Evolutionary conservation across 2,888 invertebrate species (phyloP).

Genomic region (Artemia sinica): DNA sequence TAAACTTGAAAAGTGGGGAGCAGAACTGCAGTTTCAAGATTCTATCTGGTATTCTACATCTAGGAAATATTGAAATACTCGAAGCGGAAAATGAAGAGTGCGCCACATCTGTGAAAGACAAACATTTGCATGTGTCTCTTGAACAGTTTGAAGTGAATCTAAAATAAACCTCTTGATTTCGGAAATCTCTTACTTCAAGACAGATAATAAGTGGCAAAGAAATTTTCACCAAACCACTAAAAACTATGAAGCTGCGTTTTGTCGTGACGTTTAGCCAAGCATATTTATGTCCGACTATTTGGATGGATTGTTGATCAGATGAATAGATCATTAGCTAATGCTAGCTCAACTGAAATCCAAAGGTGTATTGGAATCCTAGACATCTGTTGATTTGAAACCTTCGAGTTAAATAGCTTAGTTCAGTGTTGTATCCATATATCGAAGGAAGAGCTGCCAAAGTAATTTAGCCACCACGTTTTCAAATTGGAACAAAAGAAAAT

Average conservation of each 20-base stretch:
- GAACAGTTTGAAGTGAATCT: no score
- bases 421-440: slow-evolving; percentile 99
- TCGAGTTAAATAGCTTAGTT: slow-evolving; percentile 91
- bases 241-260: slow-evolving; percentile 42
- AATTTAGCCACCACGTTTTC: slow-evolving; percentile 96
- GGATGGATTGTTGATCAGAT: slow-evolving; percentile 78
- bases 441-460: slow-evolving; percentile 95
- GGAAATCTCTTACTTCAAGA: no score
- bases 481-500: slow-evolving; percentile 94
- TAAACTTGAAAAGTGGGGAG: slow-evolving; percentile 59
- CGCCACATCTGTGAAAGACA: slow-evolving; percentile 35
- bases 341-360: slow-evolving; percentile 42
- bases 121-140: no score
- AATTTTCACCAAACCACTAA: no score
- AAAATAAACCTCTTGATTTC: no score
- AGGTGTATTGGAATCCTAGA: slow-evolving; percentile 92
- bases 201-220: no score
- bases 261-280: slow-evolving; percentile 84
- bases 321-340: slow-evolving; percentile 67
- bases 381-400: slow-evolving; percentile 95
- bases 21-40: slow-evolving; percentile 66
- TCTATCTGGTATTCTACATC: slow-evolving; percentile 69
- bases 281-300: slow-evolving; percentile 81
- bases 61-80: slow-evolving; percentile 62
- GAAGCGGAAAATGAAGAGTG: slow-evolving; percentile 44